These are phyloP conservation scores for Empidonax traillii DNA, from an alignment of 2,113 vertebrate genomes.

Conservation along the genomic window DNA sequence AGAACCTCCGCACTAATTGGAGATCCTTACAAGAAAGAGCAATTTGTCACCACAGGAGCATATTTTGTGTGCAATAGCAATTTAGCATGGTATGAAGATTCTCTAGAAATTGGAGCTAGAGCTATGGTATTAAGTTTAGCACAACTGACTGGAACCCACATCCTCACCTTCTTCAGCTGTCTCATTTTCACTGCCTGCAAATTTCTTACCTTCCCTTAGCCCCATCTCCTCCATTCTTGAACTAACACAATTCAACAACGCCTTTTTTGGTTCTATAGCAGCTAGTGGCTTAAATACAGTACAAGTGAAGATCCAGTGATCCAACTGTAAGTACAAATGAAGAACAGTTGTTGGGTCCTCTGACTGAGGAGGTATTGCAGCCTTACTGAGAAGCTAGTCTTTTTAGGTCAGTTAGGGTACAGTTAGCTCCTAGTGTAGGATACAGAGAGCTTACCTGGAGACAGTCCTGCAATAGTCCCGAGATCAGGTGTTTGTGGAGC, in stretches of 20 bases:
- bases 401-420: background rate
- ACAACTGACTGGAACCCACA: background rate
- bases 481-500: background rate
- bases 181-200: background rate
- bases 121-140: background rate
- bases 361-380: background rate
- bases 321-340: background rate
- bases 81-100: background rate
- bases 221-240: background rate
- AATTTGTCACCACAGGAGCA: background rate
- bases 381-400: background rate
- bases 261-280: background rate
- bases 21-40: background rate
- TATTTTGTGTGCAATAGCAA: background rate
- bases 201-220: background rate
- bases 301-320: background rate
- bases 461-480: background rate
- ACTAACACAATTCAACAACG: background rate
- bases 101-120: background rate
- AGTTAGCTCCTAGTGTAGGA: background rate
- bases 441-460: background rate
- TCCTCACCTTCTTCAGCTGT: background rate
- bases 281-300: background rate
- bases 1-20: background rate
- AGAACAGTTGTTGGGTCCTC: background rate